Evolutionary conservation across 2,888 invertebrate genomes (phyloP), one percentile per base, ranked within the genome.

Genomic region (Agrilus biguttatus): DNA sequence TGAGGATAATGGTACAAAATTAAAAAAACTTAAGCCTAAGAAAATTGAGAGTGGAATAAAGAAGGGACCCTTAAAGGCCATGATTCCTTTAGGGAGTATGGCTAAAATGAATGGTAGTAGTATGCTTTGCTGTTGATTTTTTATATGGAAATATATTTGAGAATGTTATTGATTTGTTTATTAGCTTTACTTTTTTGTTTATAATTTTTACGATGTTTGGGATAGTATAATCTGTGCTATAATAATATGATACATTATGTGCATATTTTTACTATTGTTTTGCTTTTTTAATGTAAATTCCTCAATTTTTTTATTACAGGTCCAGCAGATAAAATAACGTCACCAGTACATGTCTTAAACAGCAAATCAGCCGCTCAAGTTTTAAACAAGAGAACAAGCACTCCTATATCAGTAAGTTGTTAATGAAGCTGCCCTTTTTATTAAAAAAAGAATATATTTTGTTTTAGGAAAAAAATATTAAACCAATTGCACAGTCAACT

Each of bases 401-500:
- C 51, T 8, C 51, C 51, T 21, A 49, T 45, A 40, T 33, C 13
- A 32, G 51, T 51, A 49, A 49, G 46, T 47, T 36, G 36, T 33
- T 2, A 36, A 6, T 13, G 2, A 28, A 28, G 17, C 10, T 28
- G 21, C 2, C 7, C 5, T 21, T 5, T 21, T 5, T 5, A 5
- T 28, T 28, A 32, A 10, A 3, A 12, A 35, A 8, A 8, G 5
- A 14, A 34, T 12, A n/a, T 36, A 33, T 37, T 19, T 33, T 37
- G 10, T 42, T 21, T 7, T 37, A 52, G 52, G 48, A 45, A 14
- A 42, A 46, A 8, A 44, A 47, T 41, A 32, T 47, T 14, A 48
- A 49, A 39, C 51, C 53, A 8, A 36, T 51, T 10, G 53, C 53
- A 2, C 53, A 53, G 42, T 51, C 53, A 8, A 53, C 53, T n/a